phyloP scores from a whole-genome alignment of 1,140 invertebrate genomes.

The Tetraneura akinire region DNA sequence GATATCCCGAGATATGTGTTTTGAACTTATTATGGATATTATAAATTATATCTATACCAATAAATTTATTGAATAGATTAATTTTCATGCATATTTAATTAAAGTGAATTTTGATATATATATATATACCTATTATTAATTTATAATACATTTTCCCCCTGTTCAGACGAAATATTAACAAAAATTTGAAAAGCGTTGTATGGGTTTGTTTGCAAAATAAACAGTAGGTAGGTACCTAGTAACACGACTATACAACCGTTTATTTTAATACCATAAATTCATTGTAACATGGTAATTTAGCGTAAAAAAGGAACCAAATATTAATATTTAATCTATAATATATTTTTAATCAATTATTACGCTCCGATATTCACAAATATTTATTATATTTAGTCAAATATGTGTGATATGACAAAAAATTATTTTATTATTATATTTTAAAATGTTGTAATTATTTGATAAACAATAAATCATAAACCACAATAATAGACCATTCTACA shows the following conservation, averaged over 20 bases:
- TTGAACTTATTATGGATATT: background rate
- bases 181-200: background rate
- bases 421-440: background rate
- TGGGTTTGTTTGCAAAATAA: background rate
- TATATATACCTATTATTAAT: too few species aligned
- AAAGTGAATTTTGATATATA: too few species aligned
- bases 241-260: too few species aligned
- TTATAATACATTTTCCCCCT: too few species aligned
- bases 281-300: background rate
- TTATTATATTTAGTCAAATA: background rate
- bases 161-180: too few species aligned
- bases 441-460: too few species aligned
- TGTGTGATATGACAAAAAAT: background rate
- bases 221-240: too few species aligned
- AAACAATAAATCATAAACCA: too few species aligned
- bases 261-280: background rate
- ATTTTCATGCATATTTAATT: too few species aligned
- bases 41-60: background rate
- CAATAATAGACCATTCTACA: too few species aligned
- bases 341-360: constrained; percentile 3
- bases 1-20: background rate
- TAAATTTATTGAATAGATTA: too few species aligned
- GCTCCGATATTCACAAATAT: background rate
- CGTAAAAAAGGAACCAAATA: background rate
- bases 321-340: background rate